These are phyloP conservation scores for Alloplasta piceator DNA, from an alignment of 2,888 invertebrate genomes.

Conservation along the genomic window DNA sequence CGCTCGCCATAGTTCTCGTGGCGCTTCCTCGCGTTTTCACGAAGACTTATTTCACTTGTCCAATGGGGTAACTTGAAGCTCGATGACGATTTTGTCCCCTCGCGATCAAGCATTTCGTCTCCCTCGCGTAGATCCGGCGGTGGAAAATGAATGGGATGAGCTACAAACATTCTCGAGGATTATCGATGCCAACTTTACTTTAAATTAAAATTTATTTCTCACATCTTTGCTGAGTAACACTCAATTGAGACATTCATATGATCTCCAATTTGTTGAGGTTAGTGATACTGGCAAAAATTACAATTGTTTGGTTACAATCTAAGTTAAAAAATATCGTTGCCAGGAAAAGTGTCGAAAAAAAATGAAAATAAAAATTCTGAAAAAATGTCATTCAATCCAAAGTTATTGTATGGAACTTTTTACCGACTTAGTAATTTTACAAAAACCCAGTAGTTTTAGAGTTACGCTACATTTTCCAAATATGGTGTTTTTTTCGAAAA, in stretches of 20 bases:
- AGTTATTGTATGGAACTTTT: too few relatives aligned
- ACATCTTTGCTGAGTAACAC: constrained; percentile 36
- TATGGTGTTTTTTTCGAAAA: too few relatives aligned
- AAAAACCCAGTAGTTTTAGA: too few relatives aligned
- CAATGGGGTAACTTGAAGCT: constrained; percentile 32
- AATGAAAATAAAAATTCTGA: too few relatives aligned
- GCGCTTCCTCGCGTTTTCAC: constrained; percentile 34
- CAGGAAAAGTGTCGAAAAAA: too few relatives aligned
- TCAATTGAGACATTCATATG: constrained; percentile 27
- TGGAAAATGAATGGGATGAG: constrained; percentile 38
- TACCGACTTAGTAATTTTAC: too few relatives aligned
- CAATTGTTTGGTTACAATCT: background rate
- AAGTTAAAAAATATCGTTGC: too few relatives aligned
- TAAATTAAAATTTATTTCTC: constrained; percentile 44
- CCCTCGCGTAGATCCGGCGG: background rate
- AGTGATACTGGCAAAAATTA: background rate
- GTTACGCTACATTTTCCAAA: too few relatives aligned
- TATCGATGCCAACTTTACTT: constrained; percentile 54
- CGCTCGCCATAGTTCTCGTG: constrained; percentile 36
- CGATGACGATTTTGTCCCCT: constrained; percentile 45
- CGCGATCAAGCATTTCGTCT: constrained; percentile 32
- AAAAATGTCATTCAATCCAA: too few relatives aligned
- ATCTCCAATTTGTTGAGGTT: background rate
- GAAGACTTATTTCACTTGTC: constrained; percentile 49
- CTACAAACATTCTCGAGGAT: constrained; percentile 35